Conservation (phyloP, 1,140 invertebrate genomes). For the Drosophila carrolli region DNA sequence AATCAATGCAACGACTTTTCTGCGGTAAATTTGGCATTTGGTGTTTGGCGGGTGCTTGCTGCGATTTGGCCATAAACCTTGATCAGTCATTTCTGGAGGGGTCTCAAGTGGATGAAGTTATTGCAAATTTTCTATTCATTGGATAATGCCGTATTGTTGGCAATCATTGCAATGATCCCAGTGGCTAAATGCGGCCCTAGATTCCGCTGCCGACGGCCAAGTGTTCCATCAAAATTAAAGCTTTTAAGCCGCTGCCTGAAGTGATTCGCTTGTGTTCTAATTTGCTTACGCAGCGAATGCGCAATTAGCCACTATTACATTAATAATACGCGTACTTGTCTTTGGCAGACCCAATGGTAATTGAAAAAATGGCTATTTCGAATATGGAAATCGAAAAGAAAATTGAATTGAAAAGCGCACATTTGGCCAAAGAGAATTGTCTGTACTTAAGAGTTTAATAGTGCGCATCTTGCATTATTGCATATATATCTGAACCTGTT, state of each 20-base stretch:
- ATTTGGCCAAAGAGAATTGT: constrained; percentile 75
- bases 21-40: constrained; percentile 63
- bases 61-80: constrained; percentile 53
- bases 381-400: constrained; percentile 51
- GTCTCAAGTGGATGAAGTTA: constrained; percentile 60
- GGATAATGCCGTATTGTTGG: not conserved
- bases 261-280: constrained; percentile 68
- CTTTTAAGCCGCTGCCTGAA: constrained; percentile 76
- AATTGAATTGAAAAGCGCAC: constrained; percentile 74
- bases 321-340: constrained; percentile 80
- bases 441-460: constrained; percentile 76
- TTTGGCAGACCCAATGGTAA: constrained; percentile 43
- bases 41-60: constrained; percentile 14
- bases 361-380: constrained; percentile 56
- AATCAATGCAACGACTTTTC: constrained; percentile 70
- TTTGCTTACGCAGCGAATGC: constrained; percentile 67
- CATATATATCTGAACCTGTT: constrained; percentile 10
- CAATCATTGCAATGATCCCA: constrained; percentile 63
- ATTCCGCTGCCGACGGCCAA: constrained; percentile 45
- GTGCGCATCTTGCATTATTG: constrained; percentile 40
- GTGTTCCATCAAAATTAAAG: constrained; percentile 79
- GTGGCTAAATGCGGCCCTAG: constrained; percentile 65
- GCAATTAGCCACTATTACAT: constrained; percentile 80
- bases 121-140: constrained; percentile 57
- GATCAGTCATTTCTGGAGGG: constrained; percentile 22